Base-by-base conservation (phyloP, 2,888 invertebrate genomes). In the Plemyria rubiginata region DNA sequence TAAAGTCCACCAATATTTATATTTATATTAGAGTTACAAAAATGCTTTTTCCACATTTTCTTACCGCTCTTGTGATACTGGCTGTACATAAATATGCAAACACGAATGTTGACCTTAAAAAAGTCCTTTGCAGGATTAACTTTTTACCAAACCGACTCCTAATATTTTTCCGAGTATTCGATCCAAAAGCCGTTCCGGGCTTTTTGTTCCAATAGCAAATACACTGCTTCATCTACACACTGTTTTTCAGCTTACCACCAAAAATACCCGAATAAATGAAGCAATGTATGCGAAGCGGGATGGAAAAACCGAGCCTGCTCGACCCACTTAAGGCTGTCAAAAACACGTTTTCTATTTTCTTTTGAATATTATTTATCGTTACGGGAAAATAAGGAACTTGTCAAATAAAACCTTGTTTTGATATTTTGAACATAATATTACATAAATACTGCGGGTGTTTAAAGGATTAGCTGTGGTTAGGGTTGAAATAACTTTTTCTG, bases 41-140 rank as follows among this genome's bases (percentile, higher is more conserved):
- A 32, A 32, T 32, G 32, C 32, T 32, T 0, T 32, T 4, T 0
- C 6, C 5, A 32, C 8, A 32, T 32, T 38, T 38, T 11, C 36
- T 38, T 38, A 32, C 11, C 11, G 11, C 11, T 11, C 8, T 38
- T 38, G n/a, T 36, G 36, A 9, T 43, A 43, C 13, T 5, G 15
- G 8, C 43, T 43, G 43, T 51, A 36, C 22, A 46, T 49, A 49
- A 41, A 49, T 15, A 49, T 60, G 50, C 22, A 50, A 45, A 60
- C 60, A 49, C 15, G 53, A 32, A n/a, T 16, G 38, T 6, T 55
- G 29, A 41, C 40, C 48, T 36, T 22, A 45, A 22, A 15, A 0
- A 60, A 59, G 77, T 85, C 83, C 84, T 84, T 79, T 79, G 71
- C 73, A 61, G 79, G 82, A 85, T 85, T 85, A 84, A 80, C 83